phyloP scores from a whole-genome alignment of 2,113 vertebrate genomes.

The Labeo rohita region DNA sequence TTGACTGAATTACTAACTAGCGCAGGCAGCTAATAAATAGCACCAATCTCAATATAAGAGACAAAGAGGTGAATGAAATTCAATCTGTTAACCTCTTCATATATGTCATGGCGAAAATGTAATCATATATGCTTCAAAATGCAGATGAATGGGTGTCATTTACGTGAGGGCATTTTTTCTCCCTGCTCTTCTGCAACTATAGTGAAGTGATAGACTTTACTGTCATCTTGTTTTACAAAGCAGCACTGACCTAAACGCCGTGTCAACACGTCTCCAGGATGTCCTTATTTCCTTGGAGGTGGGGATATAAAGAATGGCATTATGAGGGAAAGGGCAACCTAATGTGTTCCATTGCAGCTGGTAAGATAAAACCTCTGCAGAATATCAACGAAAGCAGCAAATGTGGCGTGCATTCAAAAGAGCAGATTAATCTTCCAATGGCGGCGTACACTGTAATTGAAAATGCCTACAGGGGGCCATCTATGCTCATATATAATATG shows the following conservation, averaged over 20 bases:
- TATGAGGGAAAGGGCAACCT: conserved; percentile 31
- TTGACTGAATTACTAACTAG: conserved; percentile 59
- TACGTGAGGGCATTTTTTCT: background rate
- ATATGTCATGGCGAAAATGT: background rate
- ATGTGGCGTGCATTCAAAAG: conserved; percentile 73
- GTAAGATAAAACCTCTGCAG: conserved; percentile 63
- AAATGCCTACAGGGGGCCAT: conserved; percentile 72
- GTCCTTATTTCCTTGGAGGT: conserved; percentile 36
- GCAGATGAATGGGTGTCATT: background rate
- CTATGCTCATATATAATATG: conserved; percentile 63
- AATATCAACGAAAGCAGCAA: conserved; percentile 72
- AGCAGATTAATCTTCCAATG: conserved; percentile 72
- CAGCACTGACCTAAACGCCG: conserved; percentile 7
- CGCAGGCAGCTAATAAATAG: conserved; percentile 44
- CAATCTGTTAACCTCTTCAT: conserved; percentile 25
- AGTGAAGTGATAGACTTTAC: background rate
- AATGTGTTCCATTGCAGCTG: conserved; percentile 42
- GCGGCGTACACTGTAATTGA: conserved; percentile 70
- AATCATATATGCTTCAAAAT: background rate
- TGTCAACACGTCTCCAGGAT: conserved; percentile 27
- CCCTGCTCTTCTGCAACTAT: background rate
- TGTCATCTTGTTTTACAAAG: conserved; percentile 30
- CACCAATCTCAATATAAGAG: conserved; percentile 27
- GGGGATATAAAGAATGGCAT: conserved; percentile 23
- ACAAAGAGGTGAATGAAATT: conserved; percentile 23